Evolutionary conservation across 2,888 invertebrate genomes (phyloP).

Genomic region (Frankliniella intonsa): DNA sequence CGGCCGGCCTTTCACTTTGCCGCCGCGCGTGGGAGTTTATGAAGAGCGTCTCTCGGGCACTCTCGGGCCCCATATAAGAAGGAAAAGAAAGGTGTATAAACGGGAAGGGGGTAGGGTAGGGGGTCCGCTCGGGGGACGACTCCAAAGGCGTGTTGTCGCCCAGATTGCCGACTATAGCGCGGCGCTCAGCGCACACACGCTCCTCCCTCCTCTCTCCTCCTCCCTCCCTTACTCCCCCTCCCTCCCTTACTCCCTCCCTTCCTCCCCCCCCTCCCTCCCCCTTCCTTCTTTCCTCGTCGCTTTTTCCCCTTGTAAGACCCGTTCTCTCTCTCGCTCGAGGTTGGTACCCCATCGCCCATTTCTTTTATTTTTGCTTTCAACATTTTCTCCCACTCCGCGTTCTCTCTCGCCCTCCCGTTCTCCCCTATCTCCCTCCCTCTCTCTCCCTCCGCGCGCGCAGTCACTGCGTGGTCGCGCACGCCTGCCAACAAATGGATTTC

Average conservation of each 20-base stretch:
- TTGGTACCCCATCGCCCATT: neutral
- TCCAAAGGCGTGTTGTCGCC: no score
- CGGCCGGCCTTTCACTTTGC: no score
- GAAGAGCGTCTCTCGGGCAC: no score
- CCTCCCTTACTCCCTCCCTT: neutral
- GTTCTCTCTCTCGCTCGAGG: slow-evolving; percentile 8
- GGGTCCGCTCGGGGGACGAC: no score
- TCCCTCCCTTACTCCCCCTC: no score
- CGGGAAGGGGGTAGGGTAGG: no score
- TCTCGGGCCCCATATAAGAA: no score
- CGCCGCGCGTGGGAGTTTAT: no score
- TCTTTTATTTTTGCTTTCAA: neutral
- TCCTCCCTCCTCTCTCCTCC: neutral
- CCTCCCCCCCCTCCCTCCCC: neutral
- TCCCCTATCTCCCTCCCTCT: neutral
- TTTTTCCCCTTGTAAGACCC: neutral
- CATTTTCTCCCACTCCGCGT: neutral
- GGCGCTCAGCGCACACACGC: no score
- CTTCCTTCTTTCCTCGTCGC: slow-evolving; percentile 28
- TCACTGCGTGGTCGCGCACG: slow-evolving; percentile 34
- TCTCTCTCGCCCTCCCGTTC: slow-evolving; percentile 1
- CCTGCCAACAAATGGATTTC: slow-evolving; percentile 2
- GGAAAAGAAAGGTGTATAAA: no score
- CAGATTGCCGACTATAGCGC: no score
- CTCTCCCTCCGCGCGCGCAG: slow-evolving; percentile 32